These are phyloP conservation scores for Aleiodes testaceus DNA, from an alignment of 2,888 invertebrate species.

Conservation along the genomic window DNA sequence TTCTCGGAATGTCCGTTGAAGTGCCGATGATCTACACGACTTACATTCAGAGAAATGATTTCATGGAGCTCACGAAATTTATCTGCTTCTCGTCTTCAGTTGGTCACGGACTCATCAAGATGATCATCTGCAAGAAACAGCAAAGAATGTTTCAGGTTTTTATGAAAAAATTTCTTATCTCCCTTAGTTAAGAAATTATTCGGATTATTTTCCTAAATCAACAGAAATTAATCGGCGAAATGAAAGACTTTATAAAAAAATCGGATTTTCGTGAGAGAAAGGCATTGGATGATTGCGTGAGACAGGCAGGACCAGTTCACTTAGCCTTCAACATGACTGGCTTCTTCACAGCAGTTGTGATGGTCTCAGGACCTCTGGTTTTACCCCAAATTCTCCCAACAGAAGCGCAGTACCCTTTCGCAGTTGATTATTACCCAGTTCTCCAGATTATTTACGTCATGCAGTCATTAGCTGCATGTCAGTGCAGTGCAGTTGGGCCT, in stretches of 20 bases:
- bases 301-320: slow-evolving; percentile 47
- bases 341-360: slow-evolving; percentile 39
- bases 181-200: neutral
- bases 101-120: slow-evolving; percentile 29
- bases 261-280: slow-evolving; percentile 40
- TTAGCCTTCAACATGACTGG: slow-evolving; percentile 42
- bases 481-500: slow-evolving; percentile 48
- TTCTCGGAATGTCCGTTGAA: neutral
- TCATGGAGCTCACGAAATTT: neutral
- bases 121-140: slow-evolving; percentile 39
- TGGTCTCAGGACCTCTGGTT: slow-evolving; percentile 51
- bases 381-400: slow-evolving; percentile 55
- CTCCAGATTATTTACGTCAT: slow-evolving; percentile 50
- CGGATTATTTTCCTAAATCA: too few species aligned
- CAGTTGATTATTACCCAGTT: slow-evolving; percentile 39
- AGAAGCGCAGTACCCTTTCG: slow-evolving; percentile 58
- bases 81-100: neutral
- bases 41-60: neutral
- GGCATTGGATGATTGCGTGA: slow-evolving; percentile 50
- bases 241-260: slow-evolving; percentile 39
- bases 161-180: slow-evolving; percentile 8
- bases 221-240: slow-evolving; percentile 46
- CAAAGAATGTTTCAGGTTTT: slow-evolving; percentile 30
- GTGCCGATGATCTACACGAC: neutral
- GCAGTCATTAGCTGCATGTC: slow-evolving; percentile 52